Conservation (phyloP, 92 coral and sea anemone species). For the Actinernus sp. region DNA sequence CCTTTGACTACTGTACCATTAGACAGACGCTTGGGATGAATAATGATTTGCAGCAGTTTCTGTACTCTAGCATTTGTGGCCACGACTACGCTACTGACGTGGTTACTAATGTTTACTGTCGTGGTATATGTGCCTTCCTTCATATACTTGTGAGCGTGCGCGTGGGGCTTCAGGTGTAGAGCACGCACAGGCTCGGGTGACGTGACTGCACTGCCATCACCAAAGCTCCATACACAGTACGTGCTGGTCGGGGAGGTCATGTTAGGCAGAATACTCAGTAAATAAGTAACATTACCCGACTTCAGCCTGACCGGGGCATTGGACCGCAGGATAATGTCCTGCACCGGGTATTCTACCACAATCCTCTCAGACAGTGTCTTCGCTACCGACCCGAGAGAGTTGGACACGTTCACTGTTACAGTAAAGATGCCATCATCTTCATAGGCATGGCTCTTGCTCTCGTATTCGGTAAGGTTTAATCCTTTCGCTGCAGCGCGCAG, state of each 20-base stretch:
- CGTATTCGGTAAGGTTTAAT: slow-evolving; percentile 31
- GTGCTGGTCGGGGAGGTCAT: slow-evolving; percentile 77
- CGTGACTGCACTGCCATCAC: slow-evolving; percentile 50
- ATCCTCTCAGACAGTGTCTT: slow-evolving; percentile 24
- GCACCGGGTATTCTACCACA: slow-evolving; percentile 74
- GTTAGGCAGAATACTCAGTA: slow-evolving; percentile 36
- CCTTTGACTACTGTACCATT: slow-evolving; percentile 42
- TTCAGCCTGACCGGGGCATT: slow-evolving; percentile 63
- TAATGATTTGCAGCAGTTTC: slow-evolving; percentile 24
- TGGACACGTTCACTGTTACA: slow-evolving; percentile 67
- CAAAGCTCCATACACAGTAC: slow-evolving; percentile 65
- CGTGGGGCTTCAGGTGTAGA: slow-evolving; percentile 19
- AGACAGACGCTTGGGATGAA: slow-evolving; percentile 28
- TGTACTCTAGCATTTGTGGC: slow-evolving; percentile 51
- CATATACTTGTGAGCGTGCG: slow-evolving; percentile 44
- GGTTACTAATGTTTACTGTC: slow-evolving; percentile 81
- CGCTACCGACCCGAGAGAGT: slow-evolving; percentile 61
- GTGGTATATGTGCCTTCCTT: slow-evolving; percentile 56
- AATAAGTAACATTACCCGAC: slow-evolving; percentile 52
- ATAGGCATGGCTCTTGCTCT: slow-evolving; percentile 63
- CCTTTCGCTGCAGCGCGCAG: slow-evolving; percentile 32
- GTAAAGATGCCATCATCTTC: slow-evolving; percentile 60
- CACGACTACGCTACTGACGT: slow-evolving; percentile 70
- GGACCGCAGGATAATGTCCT: slow-evolving; percentile 50
- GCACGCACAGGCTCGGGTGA: slow-evolving; percentile 29